Conservation (phyloP, 2,888 invertebrate species). For the Nemapogon koenigi region DNA sequence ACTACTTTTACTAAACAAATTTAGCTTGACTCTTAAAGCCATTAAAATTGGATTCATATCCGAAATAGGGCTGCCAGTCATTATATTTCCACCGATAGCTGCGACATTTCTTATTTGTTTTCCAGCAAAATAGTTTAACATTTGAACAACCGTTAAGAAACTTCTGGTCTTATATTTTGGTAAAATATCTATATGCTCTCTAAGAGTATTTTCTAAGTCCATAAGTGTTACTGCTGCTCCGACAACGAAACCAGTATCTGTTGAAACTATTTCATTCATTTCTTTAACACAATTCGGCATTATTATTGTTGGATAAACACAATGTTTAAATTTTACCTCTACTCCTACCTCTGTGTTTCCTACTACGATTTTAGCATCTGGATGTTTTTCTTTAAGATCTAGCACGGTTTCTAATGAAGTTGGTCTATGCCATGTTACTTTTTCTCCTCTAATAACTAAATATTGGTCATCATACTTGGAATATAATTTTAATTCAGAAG, state of each 20-base stretch:
- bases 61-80: slow-evolving; percentile 96
- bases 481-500: slow-evolving; percentile 75
- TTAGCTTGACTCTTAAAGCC: slow-evolving; percentile 81
- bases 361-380: slow-evolving; percentile 76
- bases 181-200: slow-evolving; percentile 60
- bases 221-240: slow-evolving; percentile 85
- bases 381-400: slow-evolving; percentile 68
- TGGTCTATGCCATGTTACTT: slow-evolving; percentile 75
- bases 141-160: slow-evolving; percentile 74
- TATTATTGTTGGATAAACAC: slow-evolving; percentile 76
- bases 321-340: slow-evolving; percentile 83
- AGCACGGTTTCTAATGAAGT: slow-evolving; percentile 65
- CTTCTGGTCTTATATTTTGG: slow-evolving; percentile 70
- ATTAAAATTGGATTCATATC: slow-evolving; percentile 93
- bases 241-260: slow-evolving; percentile 68
- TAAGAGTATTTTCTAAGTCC: slow-evolving; percentile 74
- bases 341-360: slow-evolving; percentile 88
- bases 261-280: slow-evolving; percentile 67
- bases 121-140: slow-evolving; percentile 95
- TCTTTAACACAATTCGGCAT: slow-evolving; percentile 89
- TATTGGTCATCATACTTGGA: slow-evolving; percentile 65
- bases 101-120: slow-evolving; percentile 97
- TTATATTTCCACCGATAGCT: slow-evolving; percentile 90
- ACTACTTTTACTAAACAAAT: slow-evolving; percentile 61
- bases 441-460: slow-evolving; percentile 50